Percentiles rank a stretch among this genome's conserved stretches.
Conservation (phyloP, 2,113 vertebrate species). For the Chaenogobius annularis region DNA sequence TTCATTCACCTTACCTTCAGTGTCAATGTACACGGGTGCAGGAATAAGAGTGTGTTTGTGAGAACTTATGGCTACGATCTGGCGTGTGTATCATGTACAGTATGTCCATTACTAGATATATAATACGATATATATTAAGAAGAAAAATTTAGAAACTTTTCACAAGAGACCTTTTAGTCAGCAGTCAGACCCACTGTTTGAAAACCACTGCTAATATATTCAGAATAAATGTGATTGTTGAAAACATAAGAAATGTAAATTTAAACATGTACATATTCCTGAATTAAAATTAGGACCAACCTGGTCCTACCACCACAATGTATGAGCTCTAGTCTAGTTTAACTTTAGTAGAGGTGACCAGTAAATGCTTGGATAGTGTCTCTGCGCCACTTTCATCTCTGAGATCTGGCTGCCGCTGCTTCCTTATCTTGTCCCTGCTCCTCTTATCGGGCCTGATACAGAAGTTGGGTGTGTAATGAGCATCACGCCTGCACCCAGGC, state of each 20-base stretch:
- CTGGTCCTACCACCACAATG: conserved; percentile 7
- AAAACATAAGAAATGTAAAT: neutral
- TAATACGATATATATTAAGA: too few relatives aligned
- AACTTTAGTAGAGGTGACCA: conserved; percentile 21
- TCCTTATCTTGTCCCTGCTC: conserved; percentile 78
- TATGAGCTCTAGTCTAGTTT: conserved; percentile 6
- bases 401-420: conserved; percentile 54
- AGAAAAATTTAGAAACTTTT: neutral
- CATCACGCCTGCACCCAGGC: conserved; percentile 64
- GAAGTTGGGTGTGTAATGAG: conserved; percentile 66
- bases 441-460: conserved; percentile 78
- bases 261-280: neutral
- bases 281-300: neutral
- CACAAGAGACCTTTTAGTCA: neutral
- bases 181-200: too few relatives aligned
- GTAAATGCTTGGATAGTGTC: conserved; percentile 27
- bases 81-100: too few relatives aligned
- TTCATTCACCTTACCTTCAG: neutral
- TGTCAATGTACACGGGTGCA: neutral
- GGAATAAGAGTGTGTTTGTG: too few relatives aligned
- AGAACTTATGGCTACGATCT: neutral
- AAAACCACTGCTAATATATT: neutral
- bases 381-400: conserved; percentile 32
- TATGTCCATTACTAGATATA: too few relatives aligned
- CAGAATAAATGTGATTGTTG: neutral